These are phyloP conservation scores for Cheilosia soror DNA, from an alignment of 2,888 invertebrate genomes.

Conservation along the genomic window DNA sequence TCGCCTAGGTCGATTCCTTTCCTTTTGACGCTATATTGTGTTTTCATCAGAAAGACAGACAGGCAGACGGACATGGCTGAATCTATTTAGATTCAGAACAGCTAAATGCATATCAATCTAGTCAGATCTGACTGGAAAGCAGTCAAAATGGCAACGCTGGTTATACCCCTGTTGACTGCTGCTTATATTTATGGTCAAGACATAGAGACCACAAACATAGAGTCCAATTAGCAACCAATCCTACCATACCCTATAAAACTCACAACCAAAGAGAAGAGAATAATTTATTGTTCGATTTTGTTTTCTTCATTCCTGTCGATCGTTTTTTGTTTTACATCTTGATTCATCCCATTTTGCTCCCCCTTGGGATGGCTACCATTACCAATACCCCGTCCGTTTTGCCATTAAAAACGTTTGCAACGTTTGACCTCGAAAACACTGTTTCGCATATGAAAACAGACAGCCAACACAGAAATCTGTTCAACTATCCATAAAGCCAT, in stretches of 20 bases:
- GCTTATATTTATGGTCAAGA: no score
- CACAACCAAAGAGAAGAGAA: conserved; percentile 5
- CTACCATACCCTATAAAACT: conserved; percentile 27
- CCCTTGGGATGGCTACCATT: conserved; percentile 13
- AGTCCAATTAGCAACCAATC: neutral
- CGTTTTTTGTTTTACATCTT: conserved; percentile 27
- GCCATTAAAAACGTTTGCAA: conserved; percentile 44
- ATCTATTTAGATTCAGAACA: no score
- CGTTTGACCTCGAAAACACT: conserved; percentile 60
- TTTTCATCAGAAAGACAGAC: no score
- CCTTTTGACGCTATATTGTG: no score
- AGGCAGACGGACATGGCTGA: no score
- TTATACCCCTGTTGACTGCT: no score
- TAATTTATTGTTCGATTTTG: neutral
- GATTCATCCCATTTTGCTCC: conserved; percentile 43
- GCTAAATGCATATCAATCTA: no score
- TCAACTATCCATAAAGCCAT: conserved; percentile 70
- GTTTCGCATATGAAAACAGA: conserved; percentile 50
- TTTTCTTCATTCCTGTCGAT: conserved; percentile 38
- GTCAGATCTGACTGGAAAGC: no score
- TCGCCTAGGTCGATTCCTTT: no score
- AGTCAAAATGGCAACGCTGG: no score
- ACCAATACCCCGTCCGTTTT: neutral
- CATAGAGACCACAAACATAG: neutral
- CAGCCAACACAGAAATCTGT: conserved; percentile 56